Base-by-base conservation (phyloP, 2,797 vertebrate species). In the Enteromius trimaculatus region DNA sequence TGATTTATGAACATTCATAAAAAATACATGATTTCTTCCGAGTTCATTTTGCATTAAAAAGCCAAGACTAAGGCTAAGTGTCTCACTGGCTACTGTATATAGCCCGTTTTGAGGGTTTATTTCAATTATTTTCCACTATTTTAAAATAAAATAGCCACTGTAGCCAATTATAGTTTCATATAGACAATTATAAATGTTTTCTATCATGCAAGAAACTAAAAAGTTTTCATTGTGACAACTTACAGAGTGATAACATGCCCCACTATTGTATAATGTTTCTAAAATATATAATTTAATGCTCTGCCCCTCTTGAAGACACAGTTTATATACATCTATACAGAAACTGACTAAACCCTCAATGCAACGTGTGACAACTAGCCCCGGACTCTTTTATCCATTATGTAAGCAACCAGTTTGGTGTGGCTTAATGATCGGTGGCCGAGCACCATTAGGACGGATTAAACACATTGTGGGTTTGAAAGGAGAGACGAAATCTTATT, bases 401-500 rank as follows among this genome's bases (percentile, higher is more conserved):
- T 16, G 14, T 17, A 29, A 64, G 49, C n/a, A 39, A n/a, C 17
- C 14, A 17, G 34, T 39, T 13, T 58, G 60, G 60, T 64, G 14
- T 31, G 60, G 60, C 29, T 64, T 31, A 64, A 64, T 31, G n/a
- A 69, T 29, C 0, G n/a, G 47, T 55, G 49, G 49, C 42, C 17
- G 31, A 29, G 16, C 5, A 2, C 34, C 47, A 68, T 51, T 66
- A 79, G 8, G 14, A 39, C 26, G 1, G 17, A 51, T 53, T 23
- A 34, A 66, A 66, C 77, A 34, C 60, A 78, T 9, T 34, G 64
- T 68, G 2, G 47, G 31, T 55, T 39, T 79, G 31, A 69, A 55
- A 42, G 26, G n/a, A 55, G n/a, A 55, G 65, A 69, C 19, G n/a
- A 55, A 55, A 79, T 69, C 47, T 26, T 39, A 68, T 79, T 68